Conservation (phyloP, 2,113 vertebrate genomes). For the Microcebus murinus region DNA sequence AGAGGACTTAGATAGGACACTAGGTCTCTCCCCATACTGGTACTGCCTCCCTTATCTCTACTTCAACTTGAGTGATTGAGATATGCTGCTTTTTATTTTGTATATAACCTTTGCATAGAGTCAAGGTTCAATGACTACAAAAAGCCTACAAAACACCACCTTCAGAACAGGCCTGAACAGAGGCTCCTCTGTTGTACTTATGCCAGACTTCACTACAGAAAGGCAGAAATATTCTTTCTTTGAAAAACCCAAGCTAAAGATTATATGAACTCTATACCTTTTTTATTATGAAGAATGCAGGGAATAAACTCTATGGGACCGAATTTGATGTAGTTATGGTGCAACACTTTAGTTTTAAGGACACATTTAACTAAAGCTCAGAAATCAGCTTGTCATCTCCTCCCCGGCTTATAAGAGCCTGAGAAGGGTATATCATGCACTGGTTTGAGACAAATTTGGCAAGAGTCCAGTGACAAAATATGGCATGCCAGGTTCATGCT, state of each 20-base stretch:
- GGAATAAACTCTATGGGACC: neutral
- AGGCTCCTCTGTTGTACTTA: neutral
- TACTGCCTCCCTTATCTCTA: rapidly evolving
- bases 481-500: conserved; percentile 38
- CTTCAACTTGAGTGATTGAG: neutral
- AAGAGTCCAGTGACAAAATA: conserved; percentile 50
- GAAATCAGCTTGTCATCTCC: neutral
- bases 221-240: neutral
- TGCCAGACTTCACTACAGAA: neutral
- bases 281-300: neutral
- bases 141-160: neutral
- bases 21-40: no score
- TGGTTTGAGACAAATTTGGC: conserved; percentile 51
- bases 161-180: neutral
- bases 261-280: neutral
- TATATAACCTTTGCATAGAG: neutral
- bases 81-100: neutral
- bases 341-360: neutral
- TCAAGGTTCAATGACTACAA: neutral
- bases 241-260: neutral
- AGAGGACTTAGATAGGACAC: neutral
- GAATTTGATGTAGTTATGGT: neutral
- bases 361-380: conserved; percentile 55
- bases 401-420: neutral
- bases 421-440: neutral